These are phyloP conservation scores for Sylvilagus bachmani DNA, from an alignment of 2,113 vertebrate species.

Conservation along the genomic window DNA sequence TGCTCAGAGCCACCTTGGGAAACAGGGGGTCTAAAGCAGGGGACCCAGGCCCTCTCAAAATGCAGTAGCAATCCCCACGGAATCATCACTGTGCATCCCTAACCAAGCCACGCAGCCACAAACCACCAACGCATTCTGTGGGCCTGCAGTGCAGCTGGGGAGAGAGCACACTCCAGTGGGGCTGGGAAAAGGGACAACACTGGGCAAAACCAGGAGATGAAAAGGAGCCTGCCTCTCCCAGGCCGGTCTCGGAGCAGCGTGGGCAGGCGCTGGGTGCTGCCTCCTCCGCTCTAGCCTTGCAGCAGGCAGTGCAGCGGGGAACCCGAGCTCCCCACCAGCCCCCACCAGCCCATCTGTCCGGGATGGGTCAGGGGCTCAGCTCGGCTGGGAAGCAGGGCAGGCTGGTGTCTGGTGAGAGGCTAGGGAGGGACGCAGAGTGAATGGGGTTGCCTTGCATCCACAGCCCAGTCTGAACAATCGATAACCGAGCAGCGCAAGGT, in stretches of 20 bases:
- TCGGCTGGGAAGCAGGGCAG: background rate
- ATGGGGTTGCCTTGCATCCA: background rate
- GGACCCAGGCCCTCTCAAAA: background rate
- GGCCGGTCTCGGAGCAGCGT: background rate
- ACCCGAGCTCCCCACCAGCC: background rate
- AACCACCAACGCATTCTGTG: accelerated
- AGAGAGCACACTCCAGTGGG: background rate
- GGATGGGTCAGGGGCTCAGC: background rate
- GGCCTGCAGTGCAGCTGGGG: background rate
- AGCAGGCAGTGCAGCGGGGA: background rate
- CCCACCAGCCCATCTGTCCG: too few relatives aligned
- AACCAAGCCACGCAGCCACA: background rate
- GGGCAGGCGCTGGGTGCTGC: background rate
- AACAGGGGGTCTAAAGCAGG: too few relatives aligned
- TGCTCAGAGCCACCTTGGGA: background rate
- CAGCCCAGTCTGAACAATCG: too few relatives aligned
- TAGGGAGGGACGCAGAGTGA: background rate
- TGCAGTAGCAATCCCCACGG: background rate
- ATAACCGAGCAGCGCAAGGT: background rate
- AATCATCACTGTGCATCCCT: background rate
- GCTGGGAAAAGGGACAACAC: background rate
- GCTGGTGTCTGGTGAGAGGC: background rate
- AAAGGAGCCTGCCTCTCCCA: background rate
- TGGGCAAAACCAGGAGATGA: background rate
- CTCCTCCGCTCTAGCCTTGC: background rate